Percentiles rank a stretch among this genome's conserved stretches.
Conservation (phyloP, 1,140 invertebrate genomes). For the silkworm (Bombyx mori) region ASM3026992v2 NC_085110.1:9850501-9851000, state of each 20-base stretch:
- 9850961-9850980: conserved; percentile 54
- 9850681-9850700: conserved; percentile 79
- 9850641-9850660: conserved; percentile 76
- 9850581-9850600: conserved; percentile 89
- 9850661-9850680: conserved; percentile 87
- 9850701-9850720: conserved; percentile 43
- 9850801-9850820: conserved; percentile 77
- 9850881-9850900: conserved; percentile 61
- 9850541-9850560: conserved; percentile 67
- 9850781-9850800: conserved; percentile 73
- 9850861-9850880: conserved; percentile 67
- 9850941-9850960: conserved; percentile 50
- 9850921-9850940: conserved; percentile 49
- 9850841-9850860: conserved; percentile 55
- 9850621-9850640: conserved; percentile 63
- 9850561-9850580: conserved; percentile 81
- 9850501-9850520: conserved; percentile 89
- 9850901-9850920: conserved; percentile 37
- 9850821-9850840: conserved; percentile 81
- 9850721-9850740: conserved; percentile 86
- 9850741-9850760: conserved; percentile 85
- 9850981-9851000: conserved; percentile 26
- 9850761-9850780: conserved; percentile 79
- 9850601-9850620: conserved; percentile 75
- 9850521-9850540: conserved; percentile 88